Conservation (phyloP, 2,888 invertebrate genomes). For the Oscheius sp. region DNA sequence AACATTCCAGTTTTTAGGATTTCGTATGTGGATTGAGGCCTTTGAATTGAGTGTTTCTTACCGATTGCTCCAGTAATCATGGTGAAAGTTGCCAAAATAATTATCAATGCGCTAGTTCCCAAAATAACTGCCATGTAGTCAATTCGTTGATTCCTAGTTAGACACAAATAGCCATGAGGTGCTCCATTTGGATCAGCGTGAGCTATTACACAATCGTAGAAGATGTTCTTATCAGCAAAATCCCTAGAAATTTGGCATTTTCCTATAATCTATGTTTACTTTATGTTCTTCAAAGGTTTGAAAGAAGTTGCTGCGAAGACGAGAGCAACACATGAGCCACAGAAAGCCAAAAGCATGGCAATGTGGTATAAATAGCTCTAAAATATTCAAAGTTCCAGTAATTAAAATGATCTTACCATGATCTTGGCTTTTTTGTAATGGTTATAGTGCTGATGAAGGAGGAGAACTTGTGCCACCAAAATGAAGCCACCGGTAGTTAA, state of each 20-base stretch:
- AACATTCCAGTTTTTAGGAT: too few relatives aligned
- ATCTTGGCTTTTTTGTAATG: slow-evolving; percentile 35
- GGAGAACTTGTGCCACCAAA: slow-evolving; percentile 18
- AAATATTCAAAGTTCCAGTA: not conserved
- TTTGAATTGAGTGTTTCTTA: too few relatives aligned
- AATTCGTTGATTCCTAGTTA: slow-evolving; percentile 22
- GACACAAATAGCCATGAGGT: not conserved
- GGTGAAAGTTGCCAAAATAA: slow-evolving; percentile 16
- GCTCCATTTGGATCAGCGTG: not conserved
- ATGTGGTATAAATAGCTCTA: slow-evolving; percentile 34
- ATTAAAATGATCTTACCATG: slow-evolving; percentile 6
- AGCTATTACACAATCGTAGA: slow-evolving; percentile 1
- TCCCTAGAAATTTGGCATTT: not conserved
- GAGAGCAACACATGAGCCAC: slow-evolving; percentile 18
- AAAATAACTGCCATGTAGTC: slow-evolving; percentile 26
- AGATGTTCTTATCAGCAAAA: not conserved
- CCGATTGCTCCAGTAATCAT: slow-evolving; percentile 31
- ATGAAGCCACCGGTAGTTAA: slow-evolving; percentile 34
- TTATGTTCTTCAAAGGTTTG: not conserved
- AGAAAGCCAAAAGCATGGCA: slow-evolving; percentile 23
- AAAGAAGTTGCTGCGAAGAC: slow-evolving; percentile 31
- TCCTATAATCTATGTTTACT: not conserved
- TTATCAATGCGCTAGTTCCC: slow-evolving; percentile 6
- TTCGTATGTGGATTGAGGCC: too few relatives aligned
- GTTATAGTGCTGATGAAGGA: slow-evolving; percentile 38